Evolutionary conservation across 2,888 invertebrate genomes (phyloP).

Genomic region (Hedya salicella): DNA sequence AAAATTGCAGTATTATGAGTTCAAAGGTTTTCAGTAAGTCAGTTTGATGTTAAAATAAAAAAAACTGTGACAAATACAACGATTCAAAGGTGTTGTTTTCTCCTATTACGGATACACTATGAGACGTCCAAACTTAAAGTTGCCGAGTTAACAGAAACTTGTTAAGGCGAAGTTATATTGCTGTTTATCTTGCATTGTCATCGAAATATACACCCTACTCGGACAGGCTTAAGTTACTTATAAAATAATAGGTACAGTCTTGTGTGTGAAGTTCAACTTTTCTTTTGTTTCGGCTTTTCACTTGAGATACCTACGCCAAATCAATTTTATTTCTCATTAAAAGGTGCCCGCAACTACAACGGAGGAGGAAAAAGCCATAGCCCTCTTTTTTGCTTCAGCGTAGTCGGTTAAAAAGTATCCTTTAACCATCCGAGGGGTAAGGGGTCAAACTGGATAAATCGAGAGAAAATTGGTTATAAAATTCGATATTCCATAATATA

Average conservation of each 20-base stretch:
- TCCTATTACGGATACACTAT: neutral
- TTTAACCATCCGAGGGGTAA: no score
- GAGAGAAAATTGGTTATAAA: no score
- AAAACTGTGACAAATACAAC: neutral
- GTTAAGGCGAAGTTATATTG: conserved; percentile 15
- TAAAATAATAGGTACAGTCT: neutral
- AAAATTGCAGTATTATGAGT: no score
- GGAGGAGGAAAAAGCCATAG: no score
- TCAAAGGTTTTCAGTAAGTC: no score
- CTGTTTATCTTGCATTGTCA: conserved; percentile 25
- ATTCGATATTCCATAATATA: no score
- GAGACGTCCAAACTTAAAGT: conserved; percentile 13
- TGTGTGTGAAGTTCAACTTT: neutral
- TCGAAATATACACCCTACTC: conserved; percentile 17
- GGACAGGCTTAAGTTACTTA: conserved; percentile 10
- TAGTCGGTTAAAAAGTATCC: no score
- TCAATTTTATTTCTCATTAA: neutral
- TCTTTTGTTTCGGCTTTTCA: neutral
- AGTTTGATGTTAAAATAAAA: neutral
- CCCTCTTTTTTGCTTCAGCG: no score
- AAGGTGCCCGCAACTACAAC: no score
- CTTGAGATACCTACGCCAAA: neutral
- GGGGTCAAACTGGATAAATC: no score
- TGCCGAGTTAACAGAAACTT: conserved; percentile 16
- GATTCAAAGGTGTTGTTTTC: neutral